Evolutionary conservation across 2,113 vertebrate species (phyloP).

Genomic region (Hiodon tergisus): DNA sequence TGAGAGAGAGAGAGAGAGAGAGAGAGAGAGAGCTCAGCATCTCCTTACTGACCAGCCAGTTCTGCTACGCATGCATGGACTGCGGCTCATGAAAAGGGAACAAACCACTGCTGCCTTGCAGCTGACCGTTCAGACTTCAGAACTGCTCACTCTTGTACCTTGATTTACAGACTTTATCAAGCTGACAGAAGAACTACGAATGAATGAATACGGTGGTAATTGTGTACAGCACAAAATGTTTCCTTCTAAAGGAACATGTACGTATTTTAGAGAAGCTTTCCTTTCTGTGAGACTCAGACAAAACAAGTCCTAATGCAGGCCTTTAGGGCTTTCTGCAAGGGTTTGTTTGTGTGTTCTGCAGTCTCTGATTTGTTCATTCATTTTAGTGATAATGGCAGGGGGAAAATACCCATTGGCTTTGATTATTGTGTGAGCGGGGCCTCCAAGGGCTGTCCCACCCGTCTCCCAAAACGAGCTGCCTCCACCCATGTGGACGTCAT

Average conservation of each 20-base stretch:
- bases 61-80: not conserved
- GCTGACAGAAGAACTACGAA: not conserved
- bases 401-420: not conserved
- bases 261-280: not conserved
- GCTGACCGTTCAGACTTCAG: not conserved
- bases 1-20: not conserved
- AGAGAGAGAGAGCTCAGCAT: not conserved
- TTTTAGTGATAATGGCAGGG: not conserved
- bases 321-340: not conserved
- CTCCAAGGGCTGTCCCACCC: slow-evolving; percentile 37
- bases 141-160: not conserved
- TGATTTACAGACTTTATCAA: not conserved
- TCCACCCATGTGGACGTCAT: slow-evolving; percentile 45
- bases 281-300: not conserved
- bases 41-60: not conserved
- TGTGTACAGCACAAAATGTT: not conserved
- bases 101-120: not conserved
- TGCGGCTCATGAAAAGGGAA: not conserved
- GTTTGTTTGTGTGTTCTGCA: not conserved
- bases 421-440: slow-evolving; percentile 27
- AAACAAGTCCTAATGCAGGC: not conserved
- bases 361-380: not conserved
- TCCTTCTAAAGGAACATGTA: not conserved
- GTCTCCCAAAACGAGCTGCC: slow-evolving; percentile 30
- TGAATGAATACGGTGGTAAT: not conserved